These are phyloP conservation scores for Amblyopsis rosae DNA, from an alignment of 2,113 vertebrate species.

Conservation along the genomic window DNA sequence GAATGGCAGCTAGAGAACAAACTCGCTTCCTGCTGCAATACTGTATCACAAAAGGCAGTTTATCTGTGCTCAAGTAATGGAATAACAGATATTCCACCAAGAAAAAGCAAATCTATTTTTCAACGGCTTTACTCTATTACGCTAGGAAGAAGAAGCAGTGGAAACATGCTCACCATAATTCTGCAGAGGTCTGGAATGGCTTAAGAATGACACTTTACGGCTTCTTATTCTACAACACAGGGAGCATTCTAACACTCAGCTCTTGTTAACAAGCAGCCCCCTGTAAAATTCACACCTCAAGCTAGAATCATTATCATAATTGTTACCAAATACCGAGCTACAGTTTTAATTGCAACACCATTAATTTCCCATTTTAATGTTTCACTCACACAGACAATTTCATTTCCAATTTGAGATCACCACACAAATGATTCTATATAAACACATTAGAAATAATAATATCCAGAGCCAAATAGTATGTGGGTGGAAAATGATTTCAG, in stretches of 20 bases:
- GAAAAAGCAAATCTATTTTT: constrained; percentile 42
- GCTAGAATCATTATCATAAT: constrained; percentile 75
- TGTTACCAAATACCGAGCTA: constrained; percentile 73
- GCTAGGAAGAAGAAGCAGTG: constrained; percentile 23
- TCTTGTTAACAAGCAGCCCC: constrained; percentile 38
- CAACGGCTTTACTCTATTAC: constrained; percentile 43
- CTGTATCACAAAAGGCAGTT: constrained; percentile 61
- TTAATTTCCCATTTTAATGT: constrained; percentile 74
- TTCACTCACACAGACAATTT: constrained; percentile 69
- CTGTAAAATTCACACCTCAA: constrained; percentile 75
- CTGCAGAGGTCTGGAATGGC: constrained; percentile 7
- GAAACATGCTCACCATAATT: constrained; percentile 20
- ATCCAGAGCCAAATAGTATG: constrained; percentile 59
- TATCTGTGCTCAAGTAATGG: constrained; percentile 58
- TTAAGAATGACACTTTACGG: constrained; percentile 24
- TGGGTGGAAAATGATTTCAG: constrained; percentile 47
- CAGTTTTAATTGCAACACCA: constrained; percentile 73
- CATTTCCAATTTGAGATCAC: constrained; percentile 69
- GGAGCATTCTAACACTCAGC: constrained; percentile 37
- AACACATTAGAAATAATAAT: constrained; percentile 70
- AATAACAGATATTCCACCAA: constrained; percentile 52
- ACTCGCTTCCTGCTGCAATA: constrained; percentile 52
- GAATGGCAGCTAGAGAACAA: constrained; percentile 50
- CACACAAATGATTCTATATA: constrained; percentile 71
- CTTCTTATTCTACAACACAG: constrained; percentile 31